A percentile compares a stretch with the other conserved stretches of the same genome.
phyloP scores from a whole-genome alignment of 53 echinoderm and acorn worm genomes.

The Holothuria leucospilota region DNA sequence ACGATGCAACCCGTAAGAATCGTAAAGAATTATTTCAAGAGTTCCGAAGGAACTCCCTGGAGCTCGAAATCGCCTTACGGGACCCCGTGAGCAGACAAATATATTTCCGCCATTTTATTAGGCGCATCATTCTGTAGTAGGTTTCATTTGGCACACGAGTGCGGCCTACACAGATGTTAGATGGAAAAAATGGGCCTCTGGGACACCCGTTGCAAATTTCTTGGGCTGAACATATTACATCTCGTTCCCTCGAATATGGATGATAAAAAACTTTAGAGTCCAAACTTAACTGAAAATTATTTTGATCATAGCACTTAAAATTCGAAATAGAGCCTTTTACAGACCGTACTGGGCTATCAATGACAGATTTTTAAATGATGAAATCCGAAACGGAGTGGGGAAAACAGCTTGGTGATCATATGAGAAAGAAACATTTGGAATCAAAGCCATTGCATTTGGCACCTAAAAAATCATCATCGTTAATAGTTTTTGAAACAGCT shows the following conservation, averaged over 20 bases:
- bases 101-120: conserved; percentile 53
- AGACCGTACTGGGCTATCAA: conserved; percentile 25
- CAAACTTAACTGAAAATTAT: conserved; percentile 44
- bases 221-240: conserved; percentile 25
- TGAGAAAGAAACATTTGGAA: conserved; percentile 18
- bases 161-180: conserved; percentile 40
- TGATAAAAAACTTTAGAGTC: conserved; percentile 34
- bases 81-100: conserved; percentile 47
- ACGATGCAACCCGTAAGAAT: conserved; percentile 40
- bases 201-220: conserved; percentile 9
- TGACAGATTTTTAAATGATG: conserved; percentile 53
- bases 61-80: conserved; percentile 34
- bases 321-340: conserved; percentile 24
- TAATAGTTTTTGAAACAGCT: conserved; percentile 55
- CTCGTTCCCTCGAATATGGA: neutral
- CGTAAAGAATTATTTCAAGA: conserved; percentile 54
- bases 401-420: conserved; percentile 24
- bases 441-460: conserved; percentile 42
- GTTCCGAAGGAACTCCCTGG: conserved; percentile 47
- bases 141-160: conserved; percentile 27
- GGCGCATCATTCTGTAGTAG: conserved; percentile 27
- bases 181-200: conserved; percentile 45
- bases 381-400: conserved; percentile 16
- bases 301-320: conserved; percentile 48
- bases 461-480: conserved; percentile 51